phyloP scores from a whole-genome alignment of 2,888 invertebrate species.

The Thymelicus sylvestris region DNA sequence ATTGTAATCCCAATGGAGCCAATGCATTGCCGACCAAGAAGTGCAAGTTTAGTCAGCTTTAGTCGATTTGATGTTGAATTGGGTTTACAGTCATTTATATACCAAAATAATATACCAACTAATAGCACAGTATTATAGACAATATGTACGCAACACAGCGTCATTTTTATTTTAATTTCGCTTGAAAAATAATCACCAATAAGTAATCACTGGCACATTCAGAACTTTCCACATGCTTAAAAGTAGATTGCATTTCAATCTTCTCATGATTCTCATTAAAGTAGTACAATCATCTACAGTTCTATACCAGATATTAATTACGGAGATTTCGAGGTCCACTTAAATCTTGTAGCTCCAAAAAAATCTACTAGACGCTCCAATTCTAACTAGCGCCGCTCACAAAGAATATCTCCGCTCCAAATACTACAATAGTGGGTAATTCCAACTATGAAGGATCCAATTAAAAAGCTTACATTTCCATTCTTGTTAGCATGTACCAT shows the following conservation, averaged over 20 bases:
- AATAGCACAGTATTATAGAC: too few species aligned
- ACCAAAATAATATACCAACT: too few species aligned
- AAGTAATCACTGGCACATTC: too few species aligned
- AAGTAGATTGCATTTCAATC: neutral
- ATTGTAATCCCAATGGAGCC: too few species aligned
- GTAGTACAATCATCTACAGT: neutral
- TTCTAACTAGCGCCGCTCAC: conserved; percentile 10
- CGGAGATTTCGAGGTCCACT: neutral
- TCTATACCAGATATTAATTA: neutral
- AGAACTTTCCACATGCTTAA: too few species aligned
- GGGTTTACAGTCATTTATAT: too few species aligned
- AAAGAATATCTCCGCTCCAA: conserved; percentile 10
- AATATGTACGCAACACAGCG: too few species aligned
- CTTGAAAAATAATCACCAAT: too few species aligned
- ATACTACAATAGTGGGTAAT: conserved; percentile 16
- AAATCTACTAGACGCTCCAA: conserved; percentile 5
- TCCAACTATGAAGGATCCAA: conserved; percentile 21
- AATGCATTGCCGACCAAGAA: too few species aligned
- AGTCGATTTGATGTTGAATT: too few species aligned
- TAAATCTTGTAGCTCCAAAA: conserved; percentile 1
- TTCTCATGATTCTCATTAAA: neutral
- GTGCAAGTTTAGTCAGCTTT: too few species aligned
- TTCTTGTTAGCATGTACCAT: conserved; percentile 7
- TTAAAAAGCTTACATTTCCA: conserved; percentile 22
- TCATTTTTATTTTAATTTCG: too few species aligned